Evolutionary conservation across 2,113 vertebrate species (phyloP), one percentile per base, ranked within the genome.

Genomic region (Limnothrissa miodon): DNA sequence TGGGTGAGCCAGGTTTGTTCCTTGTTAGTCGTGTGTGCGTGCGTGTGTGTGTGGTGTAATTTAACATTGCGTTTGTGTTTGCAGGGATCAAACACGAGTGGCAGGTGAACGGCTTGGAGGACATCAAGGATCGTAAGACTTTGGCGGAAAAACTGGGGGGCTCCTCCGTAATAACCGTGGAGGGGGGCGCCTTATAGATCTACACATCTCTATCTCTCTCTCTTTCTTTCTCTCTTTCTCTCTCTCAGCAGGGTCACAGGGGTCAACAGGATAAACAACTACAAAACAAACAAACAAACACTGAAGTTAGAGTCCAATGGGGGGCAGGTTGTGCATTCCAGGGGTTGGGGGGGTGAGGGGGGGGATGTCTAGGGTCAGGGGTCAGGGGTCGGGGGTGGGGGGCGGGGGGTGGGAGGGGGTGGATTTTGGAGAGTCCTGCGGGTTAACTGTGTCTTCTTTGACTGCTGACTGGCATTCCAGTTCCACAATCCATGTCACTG

Each of bases 51-150:
- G 11, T 48, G 46, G 0, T 10, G n/a, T 25, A 25, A 66, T 29
- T n/a, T n/a, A n/a, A n/a, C n/a, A n/a, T n/a, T n/a, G n/a, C n/a
- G n/a, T n/a, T 15, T 74, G 66, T 36, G 66, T 74, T 33, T 0
- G 42, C 88, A 97, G 97, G 97, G 84, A 95, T 97, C 89, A 98
- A 98, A 91, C 96, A 98, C 0, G 97, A 97, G 89, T 95, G 95
- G 94, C 97, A 98, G 93, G 95, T 96, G 86, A 97, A 96, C 48
- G 94, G 94, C 85, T 89, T 94, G 6, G 96, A 97, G 4, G 97
- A 98, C 83, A 93, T 97, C 83, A 95, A 95, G 90, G 97, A 98
- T 85, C 94, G 95, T 87, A 91, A 92, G 82, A 94, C 93, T 85
- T 92, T 97, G 87, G 96, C 95, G 39, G 95, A 96, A 80, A 98